phyloP scores from a whole-genome alignment of 2,113 vertebrate genomes.

The Bujurquina vittata region DNA sequence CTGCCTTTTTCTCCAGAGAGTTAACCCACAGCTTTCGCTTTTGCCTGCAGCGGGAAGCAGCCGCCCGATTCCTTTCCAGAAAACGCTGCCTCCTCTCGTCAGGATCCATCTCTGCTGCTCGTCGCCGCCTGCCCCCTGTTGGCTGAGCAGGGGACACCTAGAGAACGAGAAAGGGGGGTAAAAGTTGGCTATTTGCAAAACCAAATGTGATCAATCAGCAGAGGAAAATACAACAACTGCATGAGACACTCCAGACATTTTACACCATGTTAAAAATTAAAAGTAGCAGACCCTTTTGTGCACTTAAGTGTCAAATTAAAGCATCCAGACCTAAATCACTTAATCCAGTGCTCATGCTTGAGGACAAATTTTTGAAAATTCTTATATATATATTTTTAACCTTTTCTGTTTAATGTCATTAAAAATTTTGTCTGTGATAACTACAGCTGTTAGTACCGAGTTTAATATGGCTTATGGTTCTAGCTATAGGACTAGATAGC shows the following conservation, averaged over 20 bases:
- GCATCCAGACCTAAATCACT: neutral
- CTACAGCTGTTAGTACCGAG: neutral
- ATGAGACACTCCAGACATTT: neutral
- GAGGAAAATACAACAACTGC: neutral
- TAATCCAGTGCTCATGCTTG: neutral
- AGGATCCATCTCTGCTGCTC: conserved; percentile 90
- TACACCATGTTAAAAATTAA: neutral
- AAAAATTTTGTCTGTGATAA: neutral
- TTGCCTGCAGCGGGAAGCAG: conserved; percentile 93
- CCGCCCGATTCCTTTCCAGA: conserved; percentile 92
- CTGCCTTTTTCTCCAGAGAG: conserved; percentile 94
- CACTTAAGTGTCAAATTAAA: neutral
- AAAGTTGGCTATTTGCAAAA: neutral
- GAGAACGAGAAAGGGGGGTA: neutral
- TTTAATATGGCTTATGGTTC: neutral
- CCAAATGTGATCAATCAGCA: neutral
- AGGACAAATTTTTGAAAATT: neutral
- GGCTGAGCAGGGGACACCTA: conserved; percentile 94
- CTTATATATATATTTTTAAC: neutral
- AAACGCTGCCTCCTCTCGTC: conserved; percentile 94
- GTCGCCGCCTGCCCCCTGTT: conserved; percentile 87
- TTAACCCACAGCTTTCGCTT: conserved; percentile 95
- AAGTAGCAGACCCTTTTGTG: neutral
- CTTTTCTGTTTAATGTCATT: neutral
- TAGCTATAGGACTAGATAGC: neutral